Base-by-base conservation (phyloP, 2,797 vertebrate genomes). In the Enteromius fasciolatus region DNA sequence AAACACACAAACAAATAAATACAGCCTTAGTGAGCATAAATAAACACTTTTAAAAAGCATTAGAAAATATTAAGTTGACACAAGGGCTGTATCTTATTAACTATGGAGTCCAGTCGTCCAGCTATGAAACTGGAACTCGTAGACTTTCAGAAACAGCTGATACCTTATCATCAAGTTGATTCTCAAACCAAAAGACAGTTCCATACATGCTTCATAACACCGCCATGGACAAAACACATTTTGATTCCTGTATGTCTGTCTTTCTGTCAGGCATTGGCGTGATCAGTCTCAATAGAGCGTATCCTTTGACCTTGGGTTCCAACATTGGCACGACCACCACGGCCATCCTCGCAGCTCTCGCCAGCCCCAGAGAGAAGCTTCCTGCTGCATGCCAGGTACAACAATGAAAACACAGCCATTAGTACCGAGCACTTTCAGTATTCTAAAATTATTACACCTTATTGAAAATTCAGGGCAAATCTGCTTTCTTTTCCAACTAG, bases 311-410 rank as follows among this genome's bases (percentile, higher is more conserved):
- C 8, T 83, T 95, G 2, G 94, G 94, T 25, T 94, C 94, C 86
- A 95, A 95, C 90, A 94, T 95, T 14, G 95, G 95, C 57, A 95
- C 95, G 54, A 95, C 94, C 17, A 92, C 94, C 80, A 95, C 94
- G 0, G 94, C 94, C 28, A 87, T 95, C 57, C 89, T 95, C 57
- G 94, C 94, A 23, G 94, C 94, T 14, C 84, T 95, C 81, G 94
- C 94, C 69, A 94, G 94, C 83, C 93, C 94, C 3, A 93, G 93
- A 61, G 92, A 95, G 84, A 94, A 92, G 72, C 89, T 95, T 46
- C 82, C 91, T 15, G 91, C 92, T 11, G 92, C 94, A 17, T 90
- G 94, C 83, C 94, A 95, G 92, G 94, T 95, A 85, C 66, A 12
- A n/a, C 9, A 39, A 25, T 4, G 3, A 48, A n/a, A 41, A 72